Conservation (phyloP, 2,797 vertebrate species). For the Eospalax fontanierii region DNA sequence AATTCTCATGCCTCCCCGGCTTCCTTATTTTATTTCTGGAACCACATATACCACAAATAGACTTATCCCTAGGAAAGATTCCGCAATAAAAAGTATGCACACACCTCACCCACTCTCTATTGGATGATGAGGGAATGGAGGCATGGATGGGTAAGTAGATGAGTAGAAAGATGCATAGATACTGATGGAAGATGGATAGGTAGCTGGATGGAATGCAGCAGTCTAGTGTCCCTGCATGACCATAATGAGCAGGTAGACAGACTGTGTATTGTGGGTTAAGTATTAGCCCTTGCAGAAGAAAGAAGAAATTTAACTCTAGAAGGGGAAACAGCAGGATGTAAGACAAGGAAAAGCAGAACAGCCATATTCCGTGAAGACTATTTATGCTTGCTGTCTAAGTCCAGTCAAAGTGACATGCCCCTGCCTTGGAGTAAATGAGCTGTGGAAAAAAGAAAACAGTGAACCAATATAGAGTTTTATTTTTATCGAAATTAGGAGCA, state of each 20-base stretch:
- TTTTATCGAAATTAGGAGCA: slow-evolving; percentile 53
- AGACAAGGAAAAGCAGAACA: neutral
- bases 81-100: neutral
- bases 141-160: too few relatives aligned
- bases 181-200: too few relatives aligned
- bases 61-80: neutral
- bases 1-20: neutral
- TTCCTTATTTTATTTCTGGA: neutral
- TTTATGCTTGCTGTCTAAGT: neutral
- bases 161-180: too few relatives aligned
- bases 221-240: neutral
- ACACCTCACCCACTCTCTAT: neutral
- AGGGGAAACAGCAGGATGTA: neutral
- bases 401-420: neutral
- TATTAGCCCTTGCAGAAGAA: neutral
- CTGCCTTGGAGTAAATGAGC: neutral
- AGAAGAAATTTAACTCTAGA: neutral
- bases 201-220: neutral
- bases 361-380: neutral
- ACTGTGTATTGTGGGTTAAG: neutral
- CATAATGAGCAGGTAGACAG: neutral
- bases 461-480: slow-evolving; percentile 1
- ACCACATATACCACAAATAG: neutral
- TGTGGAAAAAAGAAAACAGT: slow-evolving; percentile 15
- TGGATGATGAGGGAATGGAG: neutral